Percentiles rank a stretch among this genome's conserved stretches.
Evolutionary conservation across 1,140 invertebrate species (phyloP).

Genomic region (Aphelenchoides fujianensis): DNA sequence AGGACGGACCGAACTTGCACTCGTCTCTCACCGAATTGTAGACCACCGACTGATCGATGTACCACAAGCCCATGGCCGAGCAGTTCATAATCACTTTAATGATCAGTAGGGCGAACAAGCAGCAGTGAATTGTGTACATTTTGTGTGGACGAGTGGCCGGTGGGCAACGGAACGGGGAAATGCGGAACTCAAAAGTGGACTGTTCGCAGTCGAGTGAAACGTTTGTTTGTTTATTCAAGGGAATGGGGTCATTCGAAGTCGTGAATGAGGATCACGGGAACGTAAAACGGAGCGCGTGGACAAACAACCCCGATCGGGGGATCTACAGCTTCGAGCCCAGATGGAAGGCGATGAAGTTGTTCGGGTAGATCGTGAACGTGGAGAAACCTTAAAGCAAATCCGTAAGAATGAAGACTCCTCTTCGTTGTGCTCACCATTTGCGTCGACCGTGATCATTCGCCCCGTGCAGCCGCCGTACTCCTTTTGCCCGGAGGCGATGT

Average conservation of each 20-base stretch:
- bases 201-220: no score
- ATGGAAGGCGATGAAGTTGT: not conserved
- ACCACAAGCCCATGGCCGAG: not conserved
- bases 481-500: slow-evolving; percentile 39
- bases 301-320: not conserved
- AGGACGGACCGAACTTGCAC: not conserved
- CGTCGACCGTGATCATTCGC: slow-evolving; percentile 1
- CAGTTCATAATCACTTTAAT: not conserved
- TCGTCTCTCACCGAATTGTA: not conserved
- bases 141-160: no score
- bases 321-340: not conserved
- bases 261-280: no score
- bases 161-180: no score
- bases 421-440: not conserved
- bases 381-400: not conserved
- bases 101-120: not conserved
- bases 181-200: no score
- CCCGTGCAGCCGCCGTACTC: slow-evolving; percentile 37
- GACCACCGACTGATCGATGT: slow-evolving; percentile 4
- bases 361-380: not conserved
- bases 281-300: no score
- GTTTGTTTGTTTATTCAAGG: no score
- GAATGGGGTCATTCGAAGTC: no score
- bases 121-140: no score
- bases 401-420: not conserved